phyloP scores from a whole-genome alignment of 1,140 invertebrate species.

The Pogonomyrmex barbatus region DNA sequence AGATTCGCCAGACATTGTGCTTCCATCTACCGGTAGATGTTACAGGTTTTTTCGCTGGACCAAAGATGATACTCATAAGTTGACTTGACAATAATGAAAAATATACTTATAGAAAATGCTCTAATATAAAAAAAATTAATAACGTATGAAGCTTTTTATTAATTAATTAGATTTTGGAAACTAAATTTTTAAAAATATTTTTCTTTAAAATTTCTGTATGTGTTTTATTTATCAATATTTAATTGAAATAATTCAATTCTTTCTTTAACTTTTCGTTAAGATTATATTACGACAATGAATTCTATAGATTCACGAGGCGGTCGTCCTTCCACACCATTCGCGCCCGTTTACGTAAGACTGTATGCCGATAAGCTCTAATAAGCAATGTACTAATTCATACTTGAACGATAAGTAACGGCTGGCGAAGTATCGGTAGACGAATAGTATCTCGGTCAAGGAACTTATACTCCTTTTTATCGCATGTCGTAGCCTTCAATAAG shows the following conservation, averaged over 20 bases:
- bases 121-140: not conserved
- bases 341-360: constrained; percentile 11
- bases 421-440: constrained; percentile 32
- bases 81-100: not conserved
- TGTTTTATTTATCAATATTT: not conserved
- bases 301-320: constrained; percentile 18
- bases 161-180: not conserved
- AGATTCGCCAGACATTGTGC: constrained; percentile 70
- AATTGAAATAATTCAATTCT: not conserved
- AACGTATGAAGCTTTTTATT: not conserved
- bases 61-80: not conserved
- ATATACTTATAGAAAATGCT: not conserved
- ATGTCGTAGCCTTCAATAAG: constrained; percentile 16
- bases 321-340: constrained; percentile 20
- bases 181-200: not conserved
- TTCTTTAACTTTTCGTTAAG: not conserved
- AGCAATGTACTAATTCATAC: constrained; percentile 40
- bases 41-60: constrained; percentile 61
- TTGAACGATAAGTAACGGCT: constrained; percentile 22
- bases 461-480: constrained; percentile 25
- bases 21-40: constrained; percentile 74
- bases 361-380: constrained; percentile 40
- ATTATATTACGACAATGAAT: not conserved
- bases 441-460: constrained; percentile 47
- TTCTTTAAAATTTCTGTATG: not conserved